phyloP scores from a whole-genome alignment of 2,888 invertebrate genomes.

The Adela reaumurella region DNA sequence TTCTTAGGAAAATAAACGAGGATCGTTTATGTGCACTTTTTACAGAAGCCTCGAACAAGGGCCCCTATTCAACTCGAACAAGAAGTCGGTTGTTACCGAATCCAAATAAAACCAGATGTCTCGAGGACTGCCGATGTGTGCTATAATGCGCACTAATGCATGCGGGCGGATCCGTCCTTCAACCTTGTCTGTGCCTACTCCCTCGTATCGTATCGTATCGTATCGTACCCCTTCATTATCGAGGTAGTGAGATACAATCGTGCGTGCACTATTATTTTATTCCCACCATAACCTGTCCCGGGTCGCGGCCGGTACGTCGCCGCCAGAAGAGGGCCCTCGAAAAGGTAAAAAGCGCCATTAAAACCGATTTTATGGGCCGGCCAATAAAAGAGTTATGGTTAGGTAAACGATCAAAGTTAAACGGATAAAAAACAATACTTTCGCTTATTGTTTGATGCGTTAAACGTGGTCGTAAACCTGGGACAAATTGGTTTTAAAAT shows the following conservation, averaged over 20 bases:
- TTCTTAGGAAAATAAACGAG: too few species aligned
- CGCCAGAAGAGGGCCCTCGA: background rate
- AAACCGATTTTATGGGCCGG: slow-evolving; percentile 5
- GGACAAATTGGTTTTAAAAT: slow-evolving; percentile 43
- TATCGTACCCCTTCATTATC: background rate
- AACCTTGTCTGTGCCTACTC: background rate
- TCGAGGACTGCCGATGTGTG: too few species aligned
- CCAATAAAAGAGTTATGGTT: slow-evolving; percentile 31
- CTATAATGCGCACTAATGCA: too few species aligned
- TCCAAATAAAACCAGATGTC: background rate
- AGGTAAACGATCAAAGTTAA: slow-evolving; percentile 40
- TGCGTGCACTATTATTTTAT: background rate
- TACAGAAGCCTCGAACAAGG: too few species aligned
- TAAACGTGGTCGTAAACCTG: slow-evolving; percentile 36
- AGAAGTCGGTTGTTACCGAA: background rate
- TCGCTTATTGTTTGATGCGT: slow-evolving; percentile 40
- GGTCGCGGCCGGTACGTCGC: too few species aligned
- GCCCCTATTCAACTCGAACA: background rate
- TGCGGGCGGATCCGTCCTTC: too few species aligned
- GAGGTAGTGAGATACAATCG: background rate
- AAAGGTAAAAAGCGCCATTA: background rate
- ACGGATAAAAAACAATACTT: slow-evolving; percentile 38
- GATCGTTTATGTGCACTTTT: too few species aligned
- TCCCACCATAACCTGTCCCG: background rate
- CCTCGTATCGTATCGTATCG: too few species aligned